These are phyloP conservation scores for Zaprionus capensis DNA, from an alignment of 1,140 invertebrate species.

Conservation along the genomic window DNA sequence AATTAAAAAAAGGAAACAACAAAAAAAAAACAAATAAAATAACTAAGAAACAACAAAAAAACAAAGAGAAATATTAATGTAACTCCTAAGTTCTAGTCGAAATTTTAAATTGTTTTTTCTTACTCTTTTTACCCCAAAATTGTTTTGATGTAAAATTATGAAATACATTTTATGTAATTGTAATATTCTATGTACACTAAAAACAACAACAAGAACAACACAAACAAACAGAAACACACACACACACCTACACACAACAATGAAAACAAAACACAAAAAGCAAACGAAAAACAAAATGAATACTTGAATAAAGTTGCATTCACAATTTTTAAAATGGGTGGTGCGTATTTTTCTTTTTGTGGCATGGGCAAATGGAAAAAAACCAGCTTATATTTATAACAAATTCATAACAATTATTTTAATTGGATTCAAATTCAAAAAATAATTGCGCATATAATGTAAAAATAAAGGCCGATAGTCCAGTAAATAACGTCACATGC, in stretches of 20 bases:
- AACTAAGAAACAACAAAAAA: conserved; percentile 18
- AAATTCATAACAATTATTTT: background rate
- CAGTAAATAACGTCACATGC: conserved; percentile 5
- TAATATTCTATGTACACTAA: conserved; percentile 73
- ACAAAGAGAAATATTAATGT: conserved; percentile 42
- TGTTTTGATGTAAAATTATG: conserved; percentile 74
- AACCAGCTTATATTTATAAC: background rate
- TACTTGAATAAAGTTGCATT: conserved; percentile 84
- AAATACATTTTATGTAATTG: conserved; percentile 70
- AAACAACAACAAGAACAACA: conserved; percentile 46
- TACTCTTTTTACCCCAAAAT: conserved; percentile 55
- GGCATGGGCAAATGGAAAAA: background rate
- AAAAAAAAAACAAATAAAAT: conserved; percentile 26
- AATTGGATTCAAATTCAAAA: background rate
- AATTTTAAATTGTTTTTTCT: conserved; percentile 78
- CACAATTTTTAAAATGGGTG: conserved; percentile 70
- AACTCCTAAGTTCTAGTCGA: conserved; percentile 83
- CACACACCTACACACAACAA: conserved; percentile 34
- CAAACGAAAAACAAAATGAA: conserved; percentile 64
- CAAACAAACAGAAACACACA: conserved; percentile 45
- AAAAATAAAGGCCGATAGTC: background rate
- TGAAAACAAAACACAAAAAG: conserved; percentile 42
- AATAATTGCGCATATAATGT: background rate
- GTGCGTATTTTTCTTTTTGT: background rate
- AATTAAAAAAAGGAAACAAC: conserved; percentile 22